Evolutionary conservation across 2,888 invertebrate genomes (phyloP), one percentile per base, ranked within the genome.

Genomic region (Nephrocerus scutellatus): DNA sequence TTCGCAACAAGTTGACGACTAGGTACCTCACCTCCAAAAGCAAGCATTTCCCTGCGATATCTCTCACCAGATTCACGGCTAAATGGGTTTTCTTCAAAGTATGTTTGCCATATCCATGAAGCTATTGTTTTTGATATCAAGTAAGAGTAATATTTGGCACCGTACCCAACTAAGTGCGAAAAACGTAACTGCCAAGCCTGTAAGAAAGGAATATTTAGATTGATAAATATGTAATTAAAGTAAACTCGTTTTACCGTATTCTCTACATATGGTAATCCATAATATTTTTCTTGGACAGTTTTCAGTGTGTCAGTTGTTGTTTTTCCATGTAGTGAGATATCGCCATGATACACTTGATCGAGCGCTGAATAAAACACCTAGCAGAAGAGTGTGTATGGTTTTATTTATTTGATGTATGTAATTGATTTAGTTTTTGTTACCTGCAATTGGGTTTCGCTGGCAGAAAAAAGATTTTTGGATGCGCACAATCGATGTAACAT

Each of bases 81-180:
- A 32, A 91, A 78, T 0, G 92, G 92, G 61, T 86, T 80, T 0
- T 68, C 61, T 56, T 80, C 75, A 60, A 97, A 95, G 63, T 85
- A 82, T 14, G 77, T 77, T 60, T 86, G 82, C 96, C 96, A 97
- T 47, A 93, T 88, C 72, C 84, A 82, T 39, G 90, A 86, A 0
- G 96, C 93, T 33, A 95, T 79, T 7, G 93, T 90, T 56, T 89
- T 78, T 0, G 97, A 96, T 58, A 96, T 85, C 47, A 98, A 72
- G 71, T 99, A 99, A 1, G 97, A 87, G 68, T 97, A 98, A 71
- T 98, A 98, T 68, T 95, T 96, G 0, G 96, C 96, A 24, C 98
- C 98, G 68, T 99, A 99, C 2, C 96, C 95, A 5, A 96, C 88
- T 37, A 98, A 72, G 70, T 98, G 98, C 45, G 91, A 87, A 72